Percentiles rank a stretch among this genome's conserved stretches.
phyloP scores from a whole-genome alignment of 2,113 vertebrate species.

The Heterotis niloticus region DNA sequence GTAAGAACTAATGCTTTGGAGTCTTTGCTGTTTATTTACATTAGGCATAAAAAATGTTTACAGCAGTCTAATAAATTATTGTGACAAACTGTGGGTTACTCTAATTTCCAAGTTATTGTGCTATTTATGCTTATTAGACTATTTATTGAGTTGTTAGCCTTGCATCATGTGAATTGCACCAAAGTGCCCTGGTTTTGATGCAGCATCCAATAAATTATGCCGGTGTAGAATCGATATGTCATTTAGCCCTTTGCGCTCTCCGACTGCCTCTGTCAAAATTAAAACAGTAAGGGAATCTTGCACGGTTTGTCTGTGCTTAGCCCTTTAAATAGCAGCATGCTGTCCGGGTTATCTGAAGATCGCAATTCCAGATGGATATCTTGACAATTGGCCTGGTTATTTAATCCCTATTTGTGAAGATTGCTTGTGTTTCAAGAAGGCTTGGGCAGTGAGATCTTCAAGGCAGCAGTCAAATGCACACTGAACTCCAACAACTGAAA shows the following conservation, averaged over 20 bases:
- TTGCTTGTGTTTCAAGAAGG: slow-evolving; percentile 16
- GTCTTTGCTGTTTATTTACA: no score
- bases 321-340: background rate
- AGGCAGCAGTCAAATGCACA: slow-evolving; percentile 3
- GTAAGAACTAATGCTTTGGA: no score
- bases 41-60: no score
- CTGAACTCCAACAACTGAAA: slow-evolving; percentile 18
- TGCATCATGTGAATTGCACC: no score
- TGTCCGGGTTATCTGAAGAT: background rate
- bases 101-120: no score
- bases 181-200: no score
- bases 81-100: no score
- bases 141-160: no score
- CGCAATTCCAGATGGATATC: slow-evolving; percentile 18
- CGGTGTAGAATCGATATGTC: background rate
- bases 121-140: no score
- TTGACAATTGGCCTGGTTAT: slow-evolving; percentile 22
- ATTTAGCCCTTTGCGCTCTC: background rate
- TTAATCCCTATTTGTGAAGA: slow-evolving; percentile 17
- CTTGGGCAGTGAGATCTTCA: background rate
- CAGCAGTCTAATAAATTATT: no score
- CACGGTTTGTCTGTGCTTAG: background rate
- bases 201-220: background rate
- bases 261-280: background rate
- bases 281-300: background rate